These are phyloP conservation scores for Drosophila aldrichi DNA, from an alignment of 2,888 invertebrate species.

Conservation along the genomic window DNA sequence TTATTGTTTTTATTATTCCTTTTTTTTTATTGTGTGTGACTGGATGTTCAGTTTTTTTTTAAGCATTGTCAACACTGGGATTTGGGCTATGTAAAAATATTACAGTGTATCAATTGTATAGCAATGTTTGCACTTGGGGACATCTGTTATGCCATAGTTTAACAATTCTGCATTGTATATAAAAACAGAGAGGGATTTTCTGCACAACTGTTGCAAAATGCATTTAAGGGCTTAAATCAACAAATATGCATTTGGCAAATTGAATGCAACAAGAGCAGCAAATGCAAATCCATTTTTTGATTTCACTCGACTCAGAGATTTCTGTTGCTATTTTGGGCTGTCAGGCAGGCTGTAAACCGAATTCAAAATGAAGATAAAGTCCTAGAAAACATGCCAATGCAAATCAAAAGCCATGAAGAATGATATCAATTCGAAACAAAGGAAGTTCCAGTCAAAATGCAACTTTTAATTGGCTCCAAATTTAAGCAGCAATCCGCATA, in stretches of 20 bases:
- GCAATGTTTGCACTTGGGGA: slow-evolving; percentile 10
- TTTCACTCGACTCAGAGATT: not conserved
- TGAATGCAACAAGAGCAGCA: not conserved
- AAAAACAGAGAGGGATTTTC: slow-evolving; percentile 10
- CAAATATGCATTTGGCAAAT: slow-evolving; percentile 12
- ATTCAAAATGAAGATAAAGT: not conserved
- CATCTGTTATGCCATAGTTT: slow-evolving; percentile 13
- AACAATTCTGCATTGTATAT: slow-evolving; percentile 5
- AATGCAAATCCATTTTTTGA: slow-evolving; percentile 1
- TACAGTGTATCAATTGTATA: slow-evolving; percentile 19
- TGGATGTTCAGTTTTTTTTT: slow-evolving; percentile 11
- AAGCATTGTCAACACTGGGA: slow-evolving; percentile 36
- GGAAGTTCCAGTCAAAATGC: no score
- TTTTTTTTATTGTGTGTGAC: not conserved
- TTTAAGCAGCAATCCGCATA: not conserved
- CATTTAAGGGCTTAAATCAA: slow-evolving; percentile 18
- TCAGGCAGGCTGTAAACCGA: no score
- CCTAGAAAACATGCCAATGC: not conserved
- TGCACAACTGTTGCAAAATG: slow-evolving; percentile 13
- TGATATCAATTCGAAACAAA: not conserved
- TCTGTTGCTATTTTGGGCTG: not conserved
- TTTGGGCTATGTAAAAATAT: slow-evolving; percentile 23
- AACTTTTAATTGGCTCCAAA: not conserved
- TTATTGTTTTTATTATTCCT: slow-evolving; percentile 3
- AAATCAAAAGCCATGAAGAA: not conserved